Conservation (phyloP, 2,888 invertebrate species). For the Onthophagus sagittarius region DNA sequence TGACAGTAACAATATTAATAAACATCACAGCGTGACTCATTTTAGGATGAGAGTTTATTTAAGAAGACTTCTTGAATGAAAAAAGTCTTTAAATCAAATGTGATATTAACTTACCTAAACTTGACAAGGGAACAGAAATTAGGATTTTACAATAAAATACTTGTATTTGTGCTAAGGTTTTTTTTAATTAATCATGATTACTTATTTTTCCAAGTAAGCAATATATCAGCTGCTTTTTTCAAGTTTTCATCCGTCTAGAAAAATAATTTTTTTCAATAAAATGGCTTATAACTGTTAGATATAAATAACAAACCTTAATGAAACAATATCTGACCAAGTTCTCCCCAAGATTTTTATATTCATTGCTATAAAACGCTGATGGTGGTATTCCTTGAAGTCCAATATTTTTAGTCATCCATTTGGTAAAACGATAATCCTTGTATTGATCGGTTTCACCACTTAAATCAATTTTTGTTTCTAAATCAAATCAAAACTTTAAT, state of each 20-base stretch:
- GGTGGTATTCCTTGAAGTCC: slow-evolving; percentile 93
- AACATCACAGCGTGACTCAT: too few species aligned
- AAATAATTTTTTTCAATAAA: slow-evolving; percentile 30
- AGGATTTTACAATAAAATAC: neutral
- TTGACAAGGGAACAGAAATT: too few species aligned
- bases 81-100: too few species aligned
- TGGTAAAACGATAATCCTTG: slow-evolving; percentile 89
- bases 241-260: slow-evolving; percentile 73
- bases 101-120: too few species aligned
- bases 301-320: slow-evolving; percentile 66
- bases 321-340: slow-evolving; percentile 90
- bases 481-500: slow-evolving; percentile 28
- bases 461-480: slow-evolving; percentile 65
- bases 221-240: slow-evolving; percentile 60
- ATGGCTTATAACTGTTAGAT: neutral
- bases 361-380: slow-evolving; percentile 83
- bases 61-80: too few species aligned
- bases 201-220: slow-evolving; percentile 56
- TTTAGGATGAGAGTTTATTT: too few species aligned
- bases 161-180: neutral
- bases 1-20: too few species aligned
- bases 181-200: too few species aligned
- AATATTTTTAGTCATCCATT: slow-evolving; percentile 92
- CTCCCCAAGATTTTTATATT: slow-evolving; percentile 77
- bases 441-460: slow-evolving; percentile 66